Conservation (phyloP, 2,797 vertebrate species). For the Leptatherina wallacei region DNA sequence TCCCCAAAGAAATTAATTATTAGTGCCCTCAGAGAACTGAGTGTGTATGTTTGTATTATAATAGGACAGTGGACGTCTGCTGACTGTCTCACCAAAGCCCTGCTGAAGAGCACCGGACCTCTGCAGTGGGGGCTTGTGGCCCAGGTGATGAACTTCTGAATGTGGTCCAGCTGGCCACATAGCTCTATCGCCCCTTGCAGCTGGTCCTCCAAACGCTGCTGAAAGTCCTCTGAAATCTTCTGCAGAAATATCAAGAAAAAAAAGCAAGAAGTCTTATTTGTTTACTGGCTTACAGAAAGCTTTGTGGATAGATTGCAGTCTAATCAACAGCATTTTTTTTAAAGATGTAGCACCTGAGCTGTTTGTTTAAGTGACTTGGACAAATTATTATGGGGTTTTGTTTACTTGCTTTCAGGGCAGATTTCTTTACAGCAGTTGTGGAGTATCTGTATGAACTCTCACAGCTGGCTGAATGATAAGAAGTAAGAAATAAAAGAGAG, state of each 20-base stretch:
- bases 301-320: conserved; percentile 2
- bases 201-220: conserved; percentile 92
- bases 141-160: conserved; percentile 98
- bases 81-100: conserved; percentile 87
- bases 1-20: conserved; percentile 10
- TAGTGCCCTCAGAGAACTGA: background rate
- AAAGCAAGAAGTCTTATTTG: conserved; percentile 17
- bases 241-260: conserved; percentile 62
- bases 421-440: conserved; percentile 53
- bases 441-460: conserved; percentile 65
- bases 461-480: conserved; percentile 67
- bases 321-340: conserved; percentile 38
- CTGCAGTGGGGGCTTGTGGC: conserved; percentile 91
- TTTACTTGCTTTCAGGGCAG: conserved; percentile 60
- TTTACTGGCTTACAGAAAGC: conserved; percentile 18
- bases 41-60: conserved; percentile 15
- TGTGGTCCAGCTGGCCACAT: conserved; percentile 93
- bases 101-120: conserved; percentile 96
- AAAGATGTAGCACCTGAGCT: conserved; percentile 40
- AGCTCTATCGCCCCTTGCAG: conserved; percentile 91
- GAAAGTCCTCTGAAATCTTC: conserved; percentile 93
- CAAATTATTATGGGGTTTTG: conserved; percentile 54
- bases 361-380: conserved; percentile 59
- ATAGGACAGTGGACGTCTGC: conserved; percentile 20
- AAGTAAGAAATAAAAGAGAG: conserved; percentile 67